Evolutionary conservation across 1,140 invertebrate genomes (phyloP), one percentile per base, ranked within the genome.

Genomic region (Helicoverpa zea): DNA sequence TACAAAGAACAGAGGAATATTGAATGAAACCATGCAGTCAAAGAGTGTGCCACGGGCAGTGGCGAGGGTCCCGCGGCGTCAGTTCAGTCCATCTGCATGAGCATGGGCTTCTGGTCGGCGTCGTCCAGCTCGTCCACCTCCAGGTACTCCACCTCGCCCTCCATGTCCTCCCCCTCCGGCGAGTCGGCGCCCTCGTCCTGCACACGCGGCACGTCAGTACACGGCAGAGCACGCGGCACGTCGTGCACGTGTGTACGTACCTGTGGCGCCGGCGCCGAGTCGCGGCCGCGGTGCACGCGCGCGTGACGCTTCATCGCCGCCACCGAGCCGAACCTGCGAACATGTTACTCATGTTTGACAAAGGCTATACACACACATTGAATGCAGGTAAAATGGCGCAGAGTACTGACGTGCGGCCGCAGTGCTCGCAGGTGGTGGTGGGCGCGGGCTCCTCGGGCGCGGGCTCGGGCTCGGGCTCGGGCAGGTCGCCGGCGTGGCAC

Each of bases 261-360:
- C 72, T 76, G 58, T 23, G 23, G 16, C 13, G 43, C 11, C 3
- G 12, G 58, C 47, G 49, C 49, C 1, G 2, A 18, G n/a, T 43
- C 58, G 10, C 35, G 72, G 63, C 76, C 18, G 43, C 88, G 87
- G 66, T 94, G 92, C 23, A 92, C 92, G n/a, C 90, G 88, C n/a
- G 86, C 81, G 84, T 94, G 93, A 2, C 93, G 87, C 82, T 93
- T 93, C 91, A 93, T 84, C 11, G 93, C 92, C 1, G 91, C 90
- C 79, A 85, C 87, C 0, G 90, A 90, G 1, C 86, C 93, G 81
- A 94, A 94, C 74, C 64, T 81, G 74, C 35, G 2, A 13, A 16
- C 47, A 63, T 35, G 35, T 43, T 43, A 43, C 35, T 9, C 5
- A 43, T 9, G 5, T 43, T 7, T 43, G 9, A 43, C 35, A 43